phyloP scores from a whole-genome alignment of 2,888 invertebrate genomes.

The Himalopsyche japonica region DNA sequence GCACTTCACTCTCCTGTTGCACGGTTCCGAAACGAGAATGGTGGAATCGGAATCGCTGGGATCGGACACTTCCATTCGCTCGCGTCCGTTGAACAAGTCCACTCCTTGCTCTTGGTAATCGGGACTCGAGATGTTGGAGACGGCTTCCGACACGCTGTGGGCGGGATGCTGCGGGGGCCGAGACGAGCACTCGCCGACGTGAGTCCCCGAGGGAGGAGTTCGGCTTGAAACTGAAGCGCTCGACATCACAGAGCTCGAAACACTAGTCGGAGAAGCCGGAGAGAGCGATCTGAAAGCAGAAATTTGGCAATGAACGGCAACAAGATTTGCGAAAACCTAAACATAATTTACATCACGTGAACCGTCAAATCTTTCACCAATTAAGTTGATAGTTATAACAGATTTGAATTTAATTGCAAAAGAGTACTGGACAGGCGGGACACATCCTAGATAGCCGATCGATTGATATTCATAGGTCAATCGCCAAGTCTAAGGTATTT shows the following conservation, averaged over 20 bases:
- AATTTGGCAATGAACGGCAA: no score
- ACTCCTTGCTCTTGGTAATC: constrained; percentile 89
- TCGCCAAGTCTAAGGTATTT: no score
- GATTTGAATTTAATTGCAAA: no score
- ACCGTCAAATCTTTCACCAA: no score
- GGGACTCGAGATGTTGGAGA: constrained; percentile 87
- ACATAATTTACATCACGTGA: neutral
- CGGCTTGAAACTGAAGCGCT: constrained; percentile 71
- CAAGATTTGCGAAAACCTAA: neutral
- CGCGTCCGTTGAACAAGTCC: constrained; percentile 76
- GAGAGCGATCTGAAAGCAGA: constrained; percentile 63
- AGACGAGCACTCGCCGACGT: constrained; percentile 43
- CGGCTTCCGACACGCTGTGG: constrained; percentile 79
- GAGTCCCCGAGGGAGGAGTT: constrained; percentile 51
- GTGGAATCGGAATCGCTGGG: constrained; percentile 89
- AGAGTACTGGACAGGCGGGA: no score
- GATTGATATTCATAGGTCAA: no score
- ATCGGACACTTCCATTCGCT: constrained; percentile 86
- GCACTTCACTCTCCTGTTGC: constrained; percentile 60
- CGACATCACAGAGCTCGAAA: constrained; percentile 87
- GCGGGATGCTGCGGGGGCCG: constrained; percentile 50
- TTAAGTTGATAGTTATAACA: no score
- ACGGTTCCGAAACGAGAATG: constrained; percentile 80
- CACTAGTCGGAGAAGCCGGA: constrained; percentile 82
- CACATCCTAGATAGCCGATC: no score